Evolutionary conservation across 2,797 vertebrate genomes (phyloP).

Genomic region (Phalanger gymnotis): DNA sequence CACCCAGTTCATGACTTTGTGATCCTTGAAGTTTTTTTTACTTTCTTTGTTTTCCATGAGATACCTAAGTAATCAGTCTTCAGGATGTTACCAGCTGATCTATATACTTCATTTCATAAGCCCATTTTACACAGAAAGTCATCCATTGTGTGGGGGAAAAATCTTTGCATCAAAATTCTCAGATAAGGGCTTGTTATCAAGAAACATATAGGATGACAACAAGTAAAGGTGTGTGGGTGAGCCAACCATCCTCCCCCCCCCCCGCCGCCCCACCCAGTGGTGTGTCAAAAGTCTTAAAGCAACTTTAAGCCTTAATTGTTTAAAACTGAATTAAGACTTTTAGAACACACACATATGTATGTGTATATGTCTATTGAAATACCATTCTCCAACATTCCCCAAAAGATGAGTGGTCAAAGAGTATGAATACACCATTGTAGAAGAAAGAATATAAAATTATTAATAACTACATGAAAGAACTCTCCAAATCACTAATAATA

Average conservation of each 20-base stretch:
- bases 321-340: background rate
- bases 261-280: background rate
- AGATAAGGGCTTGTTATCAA: background rate
- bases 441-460: background rate
- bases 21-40: background rate
- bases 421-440: background rate
- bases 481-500: background rate
- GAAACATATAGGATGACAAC: background rate
- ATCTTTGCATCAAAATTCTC: background rate
- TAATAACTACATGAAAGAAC: background rate
- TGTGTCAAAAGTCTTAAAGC: background rate
- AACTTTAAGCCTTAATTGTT: background rate
- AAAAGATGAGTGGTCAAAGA: background rate
- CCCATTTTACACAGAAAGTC: background rate
- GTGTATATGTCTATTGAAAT: background rate
- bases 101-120: background rate
- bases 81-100: background rate
- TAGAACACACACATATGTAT: background rate
- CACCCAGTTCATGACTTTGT: background rate
- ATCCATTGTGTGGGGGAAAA: background rate
- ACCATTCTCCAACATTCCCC: background rate
- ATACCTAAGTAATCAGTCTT: background rate
- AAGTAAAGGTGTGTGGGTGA: background rate
- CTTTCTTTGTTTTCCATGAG: background rate
- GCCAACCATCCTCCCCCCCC: background rate